A percentile compares a stretch with the other conserved stretches of the same genome.
These are phyloP conservation scores for Holotrichia oblita DNA, from an alignment of 1,140 invertebrate genomes.

Conservation along the genomic window DNA sequence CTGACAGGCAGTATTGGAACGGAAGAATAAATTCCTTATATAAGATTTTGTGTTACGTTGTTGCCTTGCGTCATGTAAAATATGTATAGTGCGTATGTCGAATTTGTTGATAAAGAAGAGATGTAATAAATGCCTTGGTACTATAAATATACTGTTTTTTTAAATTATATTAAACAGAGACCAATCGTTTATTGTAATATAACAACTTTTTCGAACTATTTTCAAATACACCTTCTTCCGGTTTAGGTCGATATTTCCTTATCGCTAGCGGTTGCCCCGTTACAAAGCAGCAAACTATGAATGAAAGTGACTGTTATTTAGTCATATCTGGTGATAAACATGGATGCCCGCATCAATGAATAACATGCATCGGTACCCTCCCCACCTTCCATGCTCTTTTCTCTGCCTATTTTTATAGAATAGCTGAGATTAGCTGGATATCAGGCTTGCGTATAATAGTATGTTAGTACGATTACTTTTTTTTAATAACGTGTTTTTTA, in stretches of 20 bases:
- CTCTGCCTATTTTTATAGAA: background rate
- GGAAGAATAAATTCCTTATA: constrained; percentile 12
- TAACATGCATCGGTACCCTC: background rate
- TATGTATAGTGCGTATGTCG: background rate
- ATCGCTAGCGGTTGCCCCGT: background rate
- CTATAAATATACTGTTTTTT: no score
- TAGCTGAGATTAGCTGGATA: background rate
- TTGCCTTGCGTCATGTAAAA: background rate
- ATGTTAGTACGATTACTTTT: no score
- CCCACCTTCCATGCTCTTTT: background rate
- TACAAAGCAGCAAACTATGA: background rate
- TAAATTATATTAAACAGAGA: no score
- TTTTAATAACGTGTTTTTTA: no score
- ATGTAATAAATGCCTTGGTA: no score
- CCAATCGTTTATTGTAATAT: no score
- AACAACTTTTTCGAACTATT: constrained; percentile 24
- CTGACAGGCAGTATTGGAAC: constrained; percentile 5
- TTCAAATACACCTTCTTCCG: background rate
- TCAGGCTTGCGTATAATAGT: background rate
- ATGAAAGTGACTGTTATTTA: constrained; percentile 18
- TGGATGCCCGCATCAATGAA: constrained; percentile 2
- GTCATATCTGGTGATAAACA: constrained; percentile 24
- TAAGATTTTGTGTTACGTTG: background rate
- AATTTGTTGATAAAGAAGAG: background rate
- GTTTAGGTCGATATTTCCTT: constrained; percentile 1